These are phyloP conservation scores for Lasius fuliginosus DNA, from an alignment of 2,888 invertebrate genomes.

Conservation along the genomic window DNA sequence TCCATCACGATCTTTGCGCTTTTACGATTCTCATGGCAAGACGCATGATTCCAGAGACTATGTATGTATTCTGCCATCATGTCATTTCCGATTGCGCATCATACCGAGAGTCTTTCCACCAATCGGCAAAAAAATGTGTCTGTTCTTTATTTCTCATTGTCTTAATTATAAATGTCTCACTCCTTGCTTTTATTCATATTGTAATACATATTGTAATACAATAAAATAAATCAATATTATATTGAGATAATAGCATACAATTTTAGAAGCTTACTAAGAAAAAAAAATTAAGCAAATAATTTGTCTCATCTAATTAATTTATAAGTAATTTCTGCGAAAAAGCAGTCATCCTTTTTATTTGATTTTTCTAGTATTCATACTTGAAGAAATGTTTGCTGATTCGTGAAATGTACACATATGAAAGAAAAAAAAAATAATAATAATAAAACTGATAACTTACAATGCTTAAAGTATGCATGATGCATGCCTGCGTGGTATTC, in stretches of 20 bases:
- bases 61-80: constrained; percentile 10
- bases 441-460: constrained; percentile 83
- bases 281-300: background rate
- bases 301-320: background rate
- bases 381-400: background rate
- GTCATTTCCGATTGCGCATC: background rate
- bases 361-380: background rate
- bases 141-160: background rate
- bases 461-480: constrained; percentile 88
- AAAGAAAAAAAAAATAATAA: background rate
- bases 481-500: constrained; percentile 87
- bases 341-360: background rate
- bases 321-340: background rate
- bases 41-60: background rate
- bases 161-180: background rate
- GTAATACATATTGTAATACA: background rate
- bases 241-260: background rate
- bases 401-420: background rate
- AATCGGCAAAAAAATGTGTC: background rate
- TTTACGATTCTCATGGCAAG: constrained; percentile 15
- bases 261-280: background rate
- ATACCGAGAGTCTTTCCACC: background rate
- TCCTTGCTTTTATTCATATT: constrained; percentile 5
- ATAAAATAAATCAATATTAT: background rate
- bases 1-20: constrained; percentile 57